Conservation (phyloP, 2,113 vertebrate species). For the Sceloporus tristichus region DNA sequence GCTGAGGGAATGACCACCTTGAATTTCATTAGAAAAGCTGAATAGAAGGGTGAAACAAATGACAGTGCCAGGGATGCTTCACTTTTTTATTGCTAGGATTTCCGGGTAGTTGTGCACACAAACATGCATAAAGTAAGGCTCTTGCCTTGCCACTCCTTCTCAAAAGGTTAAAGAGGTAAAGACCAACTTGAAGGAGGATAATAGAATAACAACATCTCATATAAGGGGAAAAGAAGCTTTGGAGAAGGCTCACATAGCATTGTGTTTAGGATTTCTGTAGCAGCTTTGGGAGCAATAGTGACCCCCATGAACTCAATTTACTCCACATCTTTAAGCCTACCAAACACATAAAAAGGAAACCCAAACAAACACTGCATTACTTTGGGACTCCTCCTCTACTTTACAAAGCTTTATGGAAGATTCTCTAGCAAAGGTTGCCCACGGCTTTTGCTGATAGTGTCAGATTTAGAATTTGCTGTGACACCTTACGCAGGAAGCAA, state of each 20-base stretch:
- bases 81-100: constrained; percentile 6
- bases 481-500: neutral
- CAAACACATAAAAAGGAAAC: constrained; percentile 38
- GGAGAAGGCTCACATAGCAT: constrained; percentile 44
- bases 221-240: constrained; percentile 67
- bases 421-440: neutral
- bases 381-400: constrained; percentile 40
- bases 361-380: neutral
- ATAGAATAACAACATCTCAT: constrained; percentile 78
- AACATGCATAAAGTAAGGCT: neutral
- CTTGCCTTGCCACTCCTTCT: constrained; percentile 30
- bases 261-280: constrained; percentile 67
- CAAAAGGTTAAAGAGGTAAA: constrained; percentile 80
- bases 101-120: constrained; percentile 11
- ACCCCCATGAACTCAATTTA: constrained; percentile 81
- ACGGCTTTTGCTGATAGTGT: accelerated
- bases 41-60: neutral
- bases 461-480: neutral
- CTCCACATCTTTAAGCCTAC: constrained; percentile 66
- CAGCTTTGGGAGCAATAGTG: constrained; percentile 66
- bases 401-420: constrained; percentile 20
- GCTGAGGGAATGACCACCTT: neutral
- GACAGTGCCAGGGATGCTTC: constrained; percentile 42
- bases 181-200: constrained; percentile 75
- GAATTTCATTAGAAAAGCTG: neutral